phyloP scores from a whole-genome alignment of 1,140 invertebrate genomes.

The Rhagoletis zephyria region DNA sequence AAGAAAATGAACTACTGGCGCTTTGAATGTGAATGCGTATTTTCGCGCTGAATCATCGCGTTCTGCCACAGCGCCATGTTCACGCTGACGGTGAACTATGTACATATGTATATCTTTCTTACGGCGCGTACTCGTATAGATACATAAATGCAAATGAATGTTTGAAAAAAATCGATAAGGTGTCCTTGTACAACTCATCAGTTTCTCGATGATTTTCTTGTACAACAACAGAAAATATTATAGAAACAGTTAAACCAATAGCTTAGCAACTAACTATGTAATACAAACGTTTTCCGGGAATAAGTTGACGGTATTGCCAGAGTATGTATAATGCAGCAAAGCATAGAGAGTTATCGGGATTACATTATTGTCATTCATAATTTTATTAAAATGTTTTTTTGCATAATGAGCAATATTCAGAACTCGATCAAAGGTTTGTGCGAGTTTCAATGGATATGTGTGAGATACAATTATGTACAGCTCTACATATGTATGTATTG shows the following conservation, averaged over 20 bases:
- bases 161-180: slow-evolving; percentile 39
- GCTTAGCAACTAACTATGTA: not conserved
- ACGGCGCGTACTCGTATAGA: not conserved
- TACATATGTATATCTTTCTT: not conserved
- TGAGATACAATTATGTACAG: too few relatives aligned
- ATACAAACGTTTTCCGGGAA: too few relatives aligned
- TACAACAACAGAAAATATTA: not conserved
- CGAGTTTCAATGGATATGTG: too few relatives aligned
- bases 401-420: too few relatives aligned
- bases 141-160: not conserved
- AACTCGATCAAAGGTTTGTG: too few relatives aligned
- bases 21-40: not conserved
- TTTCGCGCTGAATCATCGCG: slow-evolving; percentile 32
- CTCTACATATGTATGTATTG: too few relatives aligned
- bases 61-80: not conserved
- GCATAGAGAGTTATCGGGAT: too few relatives aligned
- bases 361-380: too few relatives aligned
- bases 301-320: too few relatives aligned
- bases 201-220: slow-evolving; percentile 21
- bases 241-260: not conserved
- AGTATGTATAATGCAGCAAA: too few relatives aligned
- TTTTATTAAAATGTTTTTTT: too few relatives aligned
- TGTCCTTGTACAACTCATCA: slow-evolving; percentile 50
- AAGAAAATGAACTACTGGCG: slow-evolving; percentile 3
- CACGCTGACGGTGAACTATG: not conserved